Conservation (phyloP, 2,888 invertebrate genomes). For the Galeruca laticollis region DNA sequence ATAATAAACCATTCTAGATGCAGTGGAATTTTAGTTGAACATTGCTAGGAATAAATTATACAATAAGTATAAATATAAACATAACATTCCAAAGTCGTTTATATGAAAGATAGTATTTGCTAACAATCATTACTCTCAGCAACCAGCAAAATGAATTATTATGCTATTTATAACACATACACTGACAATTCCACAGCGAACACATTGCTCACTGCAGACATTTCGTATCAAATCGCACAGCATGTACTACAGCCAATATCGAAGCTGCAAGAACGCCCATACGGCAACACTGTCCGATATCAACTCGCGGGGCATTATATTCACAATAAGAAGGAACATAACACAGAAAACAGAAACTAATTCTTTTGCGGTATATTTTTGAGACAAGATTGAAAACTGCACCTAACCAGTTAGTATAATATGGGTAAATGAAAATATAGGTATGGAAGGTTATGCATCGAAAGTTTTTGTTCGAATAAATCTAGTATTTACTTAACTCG, state of each 20-base stretch:
- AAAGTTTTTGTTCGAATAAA: no score
- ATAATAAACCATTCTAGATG: no score
- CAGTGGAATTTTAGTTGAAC: no score
- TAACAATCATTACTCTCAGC: not conserved
- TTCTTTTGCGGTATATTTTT: conserved; percentile 45
- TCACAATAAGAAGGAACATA: conserved; percentile 29
- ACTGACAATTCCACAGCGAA: conserved; percentile 12
- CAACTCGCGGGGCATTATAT: conserved; percentile 38
- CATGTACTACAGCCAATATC: conserved; percentile 26
- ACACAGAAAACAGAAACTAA: conserved; percentile 37
- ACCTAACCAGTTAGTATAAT: not conserved
- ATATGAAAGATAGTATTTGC: not conserved
- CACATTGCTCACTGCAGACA: conserved; percentile 6
- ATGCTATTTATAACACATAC: conserved; percentile 5
- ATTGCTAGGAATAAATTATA: not conserved
- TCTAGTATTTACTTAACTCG: no score
- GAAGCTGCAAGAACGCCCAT: conserved; percentile 30
- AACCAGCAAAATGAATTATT: not conserved
- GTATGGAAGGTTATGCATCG: no score
- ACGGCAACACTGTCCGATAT: conserved; percentile 37
- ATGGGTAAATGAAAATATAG: not conserved
- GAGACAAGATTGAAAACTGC: conserved; percentile 6
- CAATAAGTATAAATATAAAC: not conserved
- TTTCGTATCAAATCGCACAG: conserved; percentile 22
- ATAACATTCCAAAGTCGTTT: no score